Conservation (phyloP, 2,888 invertebrate genomes). For the Nymphalis urticae region DNA sequence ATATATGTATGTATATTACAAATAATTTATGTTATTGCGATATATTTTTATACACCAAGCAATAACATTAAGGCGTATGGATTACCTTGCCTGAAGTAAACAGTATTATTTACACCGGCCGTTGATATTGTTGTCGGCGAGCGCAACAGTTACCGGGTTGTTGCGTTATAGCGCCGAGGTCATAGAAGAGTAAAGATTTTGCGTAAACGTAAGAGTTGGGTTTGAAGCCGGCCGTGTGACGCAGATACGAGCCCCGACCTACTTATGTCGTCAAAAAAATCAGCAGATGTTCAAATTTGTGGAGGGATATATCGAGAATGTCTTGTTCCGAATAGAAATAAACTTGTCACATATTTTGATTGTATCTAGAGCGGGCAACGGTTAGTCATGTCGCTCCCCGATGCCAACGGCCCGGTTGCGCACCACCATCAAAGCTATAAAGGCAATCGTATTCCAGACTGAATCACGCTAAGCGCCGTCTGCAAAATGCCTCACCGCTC, state of each 20-base stretch:
- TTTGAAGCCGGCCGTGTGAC: constrained; percentile 63
- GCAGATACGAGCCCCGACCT: constrained; percentile 79
- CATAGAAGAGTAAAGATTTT: constrained; percentile 63
- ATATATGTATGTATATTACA: no score
- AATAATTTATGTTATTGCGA: no score
- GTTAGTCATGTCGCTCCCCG: constrained; percentile 78
- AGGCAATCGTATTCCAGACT: constrained; percentile 76
- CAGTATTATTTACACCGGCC: not conserved
- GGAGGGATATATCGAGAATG: constrained; percentile 76
- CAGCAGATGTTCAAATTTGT: constrained; percentile 78
- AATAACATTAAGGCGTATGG: no score
- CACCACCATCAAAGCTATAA: constrained; percentile 71
- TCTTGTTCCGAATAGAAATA: constrained; percentile 81
- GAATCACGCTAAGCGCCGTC: constrained; percentile 79
- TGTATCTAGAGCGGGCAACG: constrained; percentile 78
- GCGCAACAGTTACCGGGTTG: constrained; percentile 15
- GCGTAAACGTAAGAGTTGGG: constrained; percentile 71
- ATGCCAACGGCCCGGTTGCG: constrained; percentile 75
- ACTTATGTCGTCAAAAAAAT: constrained; percentile 79
- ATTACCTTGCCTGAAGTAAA: not conserved
- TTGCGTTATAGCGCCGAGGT: constrained; percentile 45
- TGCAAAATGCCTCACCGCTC: constrained; percentile 78
- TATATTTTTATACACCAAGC: no score
- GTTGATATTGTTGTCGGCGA: constrained; percentile 7
- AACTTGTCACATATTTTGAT: constrained; percentile 82